Conservation (phyloP, 2,888 invertebrate genomes). For the Microplitis deprimator region DNA sequence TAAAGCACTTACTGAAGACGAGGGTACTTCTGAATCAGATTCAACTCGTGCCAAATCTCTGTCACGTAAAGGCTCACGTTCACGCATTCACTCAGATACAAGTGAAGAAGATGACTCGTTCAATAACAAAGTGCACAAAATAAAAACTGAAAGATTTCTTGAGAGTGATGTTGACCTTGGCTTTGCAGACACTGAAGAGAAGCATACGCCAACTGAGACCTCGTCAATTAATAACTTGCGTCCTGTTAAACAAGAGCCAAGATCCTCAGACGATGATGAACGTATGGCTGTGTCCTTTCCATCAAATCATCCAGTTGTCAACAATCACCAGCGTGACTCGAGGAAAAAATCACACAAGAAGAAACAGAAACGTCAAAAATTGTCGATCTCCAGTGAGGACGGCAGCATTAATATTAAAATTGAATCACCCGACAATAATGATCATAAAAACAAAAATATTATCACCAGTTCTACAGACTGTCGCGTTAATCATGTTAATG, state of each 20-base stretch:
- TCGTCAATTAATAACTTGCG: slow-evolving; percentile 57
- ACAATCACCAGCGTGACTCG: slow-evolving; percentile 69
- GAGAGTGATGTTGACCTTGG: slow-evolving; percentile 75
- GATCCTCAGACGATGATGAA: slow-evolving; percentile 69
- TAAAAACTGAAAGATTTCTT: slow-evolving; percentile 77
- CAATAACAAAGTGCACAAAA: slow-evolving; percentile 74
- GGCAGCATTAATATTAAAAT: slow-evolving; percentile 54
- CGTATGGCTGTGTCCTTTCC: slow-evolving; percentile 60
- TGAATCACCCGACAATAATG: slow-evolving; percentile 56
- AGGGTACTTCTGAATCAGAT: slow-evolving; percentile 71
- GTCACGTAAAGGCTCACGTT: slow-evolving; percentile 79
- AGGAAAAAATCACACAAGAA: slow-evolving; percentile 86
- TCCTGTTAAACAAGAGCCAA: slow-evolving; percentile 63
- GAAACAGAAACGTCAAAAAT: slow-evolving; percentile 86
- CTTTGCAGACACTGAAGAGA: slow-evolving; percentile 71
- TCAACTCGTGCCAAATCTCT: slow-evolving; percentile 74
- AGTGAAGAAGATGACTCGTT: slow-evolving; percentile 79
- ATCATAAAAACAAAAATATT: slow-evolving; percentile 59
- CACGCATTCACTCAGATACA: slow-evolving; percentile 84
- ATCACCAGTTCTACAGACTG: slow-evolving; percentile 50
- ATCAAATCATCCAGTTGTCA: slow-evolving; percentile 59
- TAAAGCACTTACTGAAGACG: slow-evolving; percentile 69
- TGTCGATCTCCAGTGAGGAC: slow-evolving; percentile 73
- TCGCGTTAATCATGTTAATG: slow-evolving; percentile 54
- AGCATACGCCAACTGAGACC: slow-evolving; percentile 62